Percentiles rank a stretch among this genome's conserved stretches.
Evolutionary conservation across 2,797 vertebrate species (phyloP).

Genomic region (Amphiprion clarkii): DNA sequence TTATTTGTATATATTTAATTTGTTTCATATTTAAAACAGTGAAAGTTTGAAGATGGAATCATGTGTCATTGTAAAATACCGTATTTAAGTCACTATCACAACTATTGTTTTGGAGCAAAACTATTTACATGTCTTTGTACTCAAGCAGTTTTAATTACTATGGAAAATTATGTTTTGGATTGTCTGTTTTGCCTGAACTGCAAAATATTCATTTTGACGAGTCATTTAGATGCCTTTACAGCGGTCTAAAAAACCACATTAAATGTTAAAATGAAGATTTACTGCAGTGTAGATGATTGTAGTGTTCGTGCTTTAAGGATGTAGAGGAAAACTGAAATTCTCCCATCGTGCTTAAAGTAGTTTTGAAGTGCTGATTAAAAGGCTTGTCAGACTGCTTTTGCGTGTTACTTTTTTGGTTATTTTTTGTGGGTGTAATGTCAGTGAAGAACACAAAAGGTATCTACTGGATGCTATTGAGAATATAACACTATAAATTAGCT

Average conservation of each 20-base stretch:
- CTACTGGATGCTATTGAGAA: too few species aligned
- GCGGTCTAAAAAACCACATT: neutral
- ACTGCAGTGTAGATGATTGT: conserved; percentile 33
- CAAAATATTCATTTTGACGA: conserved; percentile 9
- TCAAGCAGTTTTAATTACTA: conserved; percentile 12
- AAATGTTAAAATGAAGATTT: conserved; percentile 37
- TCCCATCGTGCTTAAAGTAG: conserved; percentile 36
- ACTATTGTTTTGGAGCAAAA: conserved; percentile 48
- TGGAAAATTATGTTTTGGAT: neutral
- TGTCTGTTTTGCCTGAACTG: conserved; percentile 34
- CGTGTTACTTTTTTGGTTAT: conserved; percentile 15
- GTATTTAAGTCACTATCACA: conserved; percentile 68
- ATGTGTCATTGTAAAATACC: conserved; percentile 59
- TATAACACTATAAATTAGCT: too few species aligned
- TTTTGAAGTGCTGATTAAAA: conserved; percentile 63
- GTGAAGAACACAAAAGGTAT: too few species aligned
- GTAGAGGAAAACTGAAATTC: conserved; percentile 11
- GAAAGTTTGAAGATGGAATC: conserved; percentile 37
- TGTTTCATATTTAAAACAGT: conserved; percentile 72
- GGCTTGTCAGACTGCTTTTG: conserved; percentile 17
- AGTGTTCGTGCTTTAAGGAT: conserved; percentile 26
- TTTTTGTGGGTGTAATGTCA: neutral
- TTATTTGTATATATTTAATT: conserved; percentile 76
- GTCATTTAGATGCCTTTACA: neutral
- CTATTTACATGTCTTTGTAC: conserved; percentile 27